Conservation (phyloP, 2,888 invertebrate genomes). For the Ceramica pisi region DNA sequence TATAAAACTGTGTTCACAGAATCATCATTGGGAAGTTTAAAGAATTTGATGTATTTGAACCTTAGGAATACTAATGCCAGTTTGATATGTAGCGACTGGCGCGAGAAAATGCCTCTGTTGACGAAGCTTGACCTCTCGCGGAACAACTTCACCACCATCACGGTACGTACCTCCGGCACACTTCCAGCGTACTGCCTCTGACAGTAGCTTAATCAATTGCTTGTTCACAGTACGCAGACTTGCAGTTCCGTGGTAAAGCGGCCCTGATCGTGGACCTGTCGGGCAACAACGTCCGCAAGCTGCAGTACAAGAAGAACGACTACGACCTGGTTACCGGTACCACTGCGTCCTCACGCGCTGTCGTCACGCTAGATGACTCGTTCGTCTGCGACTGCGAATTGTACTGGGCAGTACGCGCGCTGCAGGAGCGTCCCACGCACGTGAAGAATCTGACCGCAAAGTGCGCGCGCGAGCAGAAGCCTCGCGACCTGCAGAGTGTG, state of each 20-base stretch:
- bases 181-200: no score
- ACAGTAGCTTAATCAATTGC: neutral
- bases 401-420: slow-evolving; percentile 55
- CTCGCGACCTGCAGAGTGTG: neutral
- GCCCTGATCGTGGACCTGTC: slow-evolving; percentile 20
- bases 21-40: slow-evolving; percentile 43
- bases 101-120: slow-evolving; percentile 37
- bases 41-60: slow-evolving; percentile 11
- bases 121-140: slow-evolving; percentile 36
- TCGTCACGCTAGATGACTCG: neutral
- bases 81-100: slow-evolving; percentile 57
- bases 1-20: slow-evolving; percentile 19
- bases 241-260: slow-evolving; percentile 32
- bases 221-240: slow-evolving; percentile 50
- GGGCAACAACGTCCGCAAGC: slow-evolving; percentile 28
- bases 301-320: slow-evolving; percentile 38
- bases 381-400: slow-evolving; percentile 57
- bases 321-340: neutral
- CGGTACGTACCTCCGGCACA: slow-evolving; percentile 30
- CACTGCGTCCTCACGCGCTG: neutral
- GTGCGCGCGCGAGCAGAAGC: slow-evolving; percentile 2
- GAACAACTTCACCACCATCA: slow-evolving; percentile 44
- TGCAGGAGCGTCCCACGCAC: slow-evolving; percentile 21
- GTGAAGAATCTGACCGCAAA: neutral
- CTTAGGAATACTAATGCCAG: slow-evolving; percentile 40